phyloP scores from a whole-genome alignment of 2,113 vertebrate species.

The Epinephelus moara region DNA sequence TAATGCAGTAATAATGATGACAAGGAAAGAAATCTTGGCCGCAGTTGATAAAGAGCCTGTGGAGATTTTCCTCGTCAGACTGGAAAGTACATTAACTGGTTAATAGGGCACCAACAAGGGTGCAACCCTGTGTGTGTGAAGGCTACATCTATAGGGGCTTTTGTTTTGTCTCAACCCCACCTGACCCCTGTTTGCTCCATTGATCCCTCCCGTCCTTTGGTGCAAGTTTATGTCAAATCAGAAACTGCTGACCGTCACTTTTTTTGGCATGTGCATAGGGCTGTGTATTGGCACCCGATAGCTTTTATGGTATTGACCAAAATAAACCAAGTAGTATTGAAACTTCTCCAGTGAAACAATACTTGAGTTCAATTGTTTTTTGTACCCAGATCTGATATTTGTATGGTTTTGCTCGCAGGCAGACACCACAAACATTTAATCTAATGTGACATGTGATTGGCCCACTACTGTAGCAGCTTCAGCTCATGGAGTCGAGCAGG shows the following conservation, averaged over 20 bases:
- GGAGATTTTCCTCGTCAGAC: constrained; percentile 22
- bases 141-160: constrained; percentile 20
- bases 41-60: constrained; percentile 11
- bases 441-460: too few relatives aligned
- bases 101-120: constrained; percentile 29
- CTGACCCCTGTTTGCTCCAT: constrained; percentile 19
- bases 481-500: too few relatives aligned
- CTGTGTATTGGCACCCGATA: too few relatives aligned
- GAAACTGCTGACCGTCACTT: not conserved
- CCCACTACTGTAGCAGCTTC: too few relatives aligned
- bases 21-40: constrained; percentile 29
- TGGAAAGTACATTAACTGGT: constrained; percentile 41
- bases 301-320: too few relatives aligned
- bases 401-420: too few relatives aligned
- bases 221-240: not conserved
- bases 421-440: too few relatives aligned
- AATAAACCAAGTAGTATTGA: too few relatives aligned
- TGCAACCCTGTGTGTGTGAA: constrained; percentile 14
- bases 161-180: constrained; percentile 34
- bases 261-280: not conserved
- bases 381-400: too few relatives aligned
- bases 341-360: too few relatives aligned
- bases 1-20: constrained; percentile 31
- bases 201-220: not conserved
- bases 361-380: too few relatives aligned